These are phyloP conservation scores for Sinosuthora webbiana DNA, from an alignment of 2,113 vertebrate species.

Conservation along the genomic window DNA sequence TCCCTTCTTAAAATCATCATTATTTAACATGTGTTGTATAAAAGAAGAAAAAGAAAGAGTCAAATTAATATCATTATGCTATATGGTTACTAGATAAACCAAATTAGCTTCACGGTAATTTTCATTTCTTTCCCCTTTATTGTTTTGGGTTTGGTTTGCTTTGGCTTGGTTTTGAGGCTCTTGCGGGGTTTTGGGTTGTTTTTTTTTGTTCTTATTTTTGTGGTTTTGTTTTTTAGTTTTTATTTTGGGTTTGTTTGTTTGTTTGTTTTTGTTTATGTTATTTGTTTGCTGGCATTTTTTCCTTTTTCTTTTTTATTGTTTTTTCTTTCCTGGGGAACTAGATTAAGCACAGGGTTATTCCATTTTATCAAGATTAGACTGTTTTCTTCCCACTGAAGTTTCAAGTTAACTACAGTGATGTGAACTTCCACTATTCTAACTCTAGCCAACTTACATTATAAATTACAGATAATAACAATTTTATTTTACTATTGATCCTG, in stretches of 20 bases:
- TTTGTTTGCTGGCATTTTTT: not conserved
- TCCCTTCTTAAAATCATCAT: not conserved
- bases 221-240: too few relatives aligned
- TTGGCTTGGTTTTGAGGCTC: not conserved
- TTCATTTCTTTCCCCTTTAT: accelerated
- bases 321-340: not conserved
- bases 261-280: too few relatives aligned
- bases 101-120: not conserved
- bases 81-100: not conserved
- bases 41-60: not conserved
- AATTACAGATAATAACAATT: not conserved
- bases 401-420: not conserved
- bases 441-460: not conserved
- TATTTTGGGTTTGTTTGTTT: not conserved
- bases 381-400: not conserved
- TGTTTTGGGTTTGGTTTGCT: not conserved
- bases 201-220: not conserved
- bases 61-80: not conserved
- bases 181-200: accelerated
- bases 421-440: accelerated
- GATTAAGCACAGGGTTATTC: not conserved
- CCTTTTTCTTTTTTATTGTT: accelerated
- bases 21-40: not conserved
- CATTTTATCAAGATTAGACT: not conserved
- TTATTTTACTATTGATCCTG: not conserved